Evolutionary conservation across 2,888 invertebrate species (phyloP).

Genomic region (Drosophila antonietae): DNA sequence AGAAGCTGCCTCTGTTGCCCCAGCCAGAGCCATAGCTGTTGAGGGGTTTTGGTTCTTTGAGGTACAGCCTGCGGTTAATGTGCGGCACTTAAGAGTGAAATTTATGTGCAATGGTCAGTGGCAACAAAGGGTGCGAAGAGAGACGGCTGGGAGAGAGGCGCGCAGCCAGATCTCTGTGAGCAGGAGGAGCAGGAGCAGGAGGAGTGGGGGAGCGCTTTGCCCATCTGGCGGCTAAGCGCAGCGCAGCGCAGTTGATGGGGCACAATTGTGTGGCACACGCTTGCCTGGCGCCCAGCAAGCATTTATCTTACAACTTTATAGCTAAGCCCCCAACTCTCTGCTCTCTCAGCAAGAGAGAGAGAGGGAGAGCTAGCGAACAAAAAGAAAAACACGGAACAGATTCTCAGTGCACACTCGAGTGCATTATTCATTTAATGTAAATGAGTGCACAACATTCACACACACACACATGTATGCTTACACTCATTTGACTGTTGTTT

Average conservation of each 20-base stretch:
- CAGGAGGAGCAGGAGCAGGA: neutral
- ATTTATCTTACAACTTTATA: slow-evolving; percentile 57
- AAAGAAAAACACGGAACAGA: slow-evolving; percentile 35
- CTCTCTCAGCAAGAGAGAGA: neutral
- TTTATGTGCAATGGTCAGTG: slow-evolving; percentile 59
- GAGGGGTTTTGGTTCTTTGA: neutral
- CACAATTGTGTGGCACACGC: slow-evolving; percentile 41
- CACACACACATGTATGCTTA: slow-evolving; percentile 19
- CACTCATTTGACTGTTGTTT: slow-evolving; percentile 33
- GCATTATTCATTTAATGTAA: slow-evolving; percentile 77
- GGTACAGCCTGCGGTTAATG: slow-evolving; percentile 59
- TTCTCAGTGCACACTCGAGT: slow-evolving; percentile 59
- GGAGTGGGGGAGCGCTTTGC: neutral
- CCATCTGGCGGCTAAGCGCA: slow-evolving; percentile 39
- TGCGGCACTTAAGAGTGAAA: slow-evolving; percentile 60
- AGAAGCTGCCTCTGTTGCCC: slow-evolving; percentile 47
- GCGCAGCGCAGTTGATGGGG: slow-evolving; percentile 38
- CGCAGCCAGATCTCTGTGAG: neutral
- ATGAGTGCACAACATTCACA: slow-evolving; percentile 55
- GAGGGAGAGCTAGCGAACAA: slow-evolving; percentile 11
- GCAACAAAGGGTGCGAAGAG: slow-evolving; percentile 3
- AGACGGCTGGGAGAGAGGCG: too few relatives aligned
- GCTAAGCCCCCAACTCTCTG: neutral
- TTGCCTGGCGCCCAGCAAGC: slow-evolving; percentile 30
- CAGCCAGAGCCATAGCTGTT: neutral